Conservation (phyloP, 2,113 vertebrate species). For the Opisthocomus hoazin region DNA sequence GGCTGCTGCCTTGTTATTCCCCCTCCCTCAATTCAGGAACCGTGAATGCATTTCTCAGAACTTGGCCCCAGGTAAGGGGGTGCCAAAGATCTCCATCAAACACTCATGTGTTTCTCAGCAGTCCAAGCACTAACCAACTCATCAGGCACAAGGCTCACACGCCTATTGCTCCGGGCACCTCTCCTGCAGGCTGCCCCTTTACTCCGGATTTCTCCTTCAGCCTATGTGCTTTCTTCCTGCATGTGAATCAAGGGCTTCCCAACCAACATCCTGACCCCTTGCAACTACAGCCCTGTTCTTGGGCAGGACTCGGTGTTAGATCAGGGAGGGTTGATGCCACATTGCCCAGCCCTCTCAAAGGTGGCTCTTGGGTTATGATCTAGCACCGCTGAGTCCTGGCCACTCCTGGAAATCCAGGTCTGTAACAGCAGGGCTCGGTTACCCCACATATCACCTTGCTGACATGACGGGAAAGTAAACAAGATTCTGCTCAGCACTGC, state of each 20-base stretch:
- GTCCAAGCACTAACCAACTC: neutral
- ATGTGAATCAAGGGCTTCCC: neutral
- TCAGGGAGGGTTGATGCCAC: neutral
- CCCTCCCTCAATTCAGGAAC: neutral
- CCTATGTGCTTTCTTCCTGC: neutral
- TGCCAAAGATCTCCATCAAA: neutral
- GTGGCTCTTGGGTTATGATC: neutral
- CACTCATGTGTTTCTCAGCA: neutral
- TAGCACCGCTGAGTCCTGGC: neutral
- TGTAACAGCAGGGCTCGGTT: neutral
- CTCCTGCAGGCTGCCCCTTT: neutral
- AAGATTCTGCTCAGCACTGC: slow-evolving; percentile 19
- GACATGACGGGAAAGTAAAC: slow-evolving; percentile 34
- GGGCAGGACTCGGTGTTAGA: neutral
- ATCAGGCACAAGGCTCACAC: neutral
- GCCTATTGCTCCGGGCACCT: neutral
- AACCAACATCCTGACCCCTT: neutral
- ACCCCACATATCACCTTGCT: neutral
- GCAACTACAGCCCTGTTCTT: neutral
- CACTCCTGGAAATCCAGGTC: neutral
- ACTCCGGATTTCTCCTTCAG: neutral
- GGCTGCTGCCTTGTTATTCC: neutral
- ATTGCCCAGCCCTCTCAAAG: neutral
- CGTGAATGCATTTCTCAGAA: neutral
- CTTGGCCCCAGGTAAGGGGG: neutral